phyloP scores from a whole-genome alignment of 2,797 vertebrate species.

The Phrynocephalus guinanensis region DNA sequence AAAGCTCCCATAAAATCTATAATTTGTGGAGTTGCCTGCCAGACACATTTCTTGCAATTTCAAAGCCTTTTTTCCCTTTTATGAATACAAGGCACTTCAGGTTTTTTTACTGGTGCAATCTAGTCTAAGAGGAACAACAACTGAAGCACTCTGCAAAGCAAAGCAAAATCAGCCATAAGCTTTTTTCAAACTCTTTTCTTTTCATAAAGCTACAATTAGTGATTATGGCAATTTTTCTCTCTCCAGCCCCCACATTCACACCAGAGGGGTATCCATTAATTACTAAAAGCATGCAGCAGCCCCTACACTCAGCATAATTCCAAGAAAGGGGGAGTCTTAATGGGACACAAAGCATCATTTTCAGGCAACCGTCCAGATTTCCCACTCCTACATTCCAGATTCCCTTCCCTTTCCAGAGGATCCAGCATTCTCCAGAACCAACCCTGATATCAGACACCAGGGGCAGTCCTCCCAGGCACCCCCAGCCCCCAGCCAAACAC shows the following conservation, averaged over 20 bases:
- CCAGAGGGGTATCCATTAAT: background rate
- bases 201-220: background rate
- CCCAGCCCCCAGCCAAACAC: no score
- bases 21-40: background rate
- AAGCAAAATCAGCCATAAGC: background rate
- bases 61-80: background rate
- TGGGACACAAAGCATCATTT: background rate
- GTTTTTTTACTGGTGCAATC: background rate
- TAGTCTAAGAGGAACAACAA: background rate
- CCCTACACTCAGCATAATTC: background rate
- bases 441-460: background rate
- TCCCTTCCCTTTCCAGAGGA: background rate
- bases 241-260: background rate
- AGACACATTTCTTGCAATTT: background rate
- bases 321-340: constrained; percentile 33
- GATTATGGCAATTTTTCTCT: background rate
- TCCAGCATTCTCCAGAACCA: background rate
- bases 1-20: background rate
- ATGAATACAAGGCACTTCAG: background rate
- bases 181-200: background rate
- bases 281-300: background rate
- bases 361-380: background rate
- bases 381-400: background rate
- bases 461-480: background rate
- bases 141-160: background rate